Conservation (phyloP, 2,113 vertebrate species). For the Vanacampus margaritifer region DNA sequence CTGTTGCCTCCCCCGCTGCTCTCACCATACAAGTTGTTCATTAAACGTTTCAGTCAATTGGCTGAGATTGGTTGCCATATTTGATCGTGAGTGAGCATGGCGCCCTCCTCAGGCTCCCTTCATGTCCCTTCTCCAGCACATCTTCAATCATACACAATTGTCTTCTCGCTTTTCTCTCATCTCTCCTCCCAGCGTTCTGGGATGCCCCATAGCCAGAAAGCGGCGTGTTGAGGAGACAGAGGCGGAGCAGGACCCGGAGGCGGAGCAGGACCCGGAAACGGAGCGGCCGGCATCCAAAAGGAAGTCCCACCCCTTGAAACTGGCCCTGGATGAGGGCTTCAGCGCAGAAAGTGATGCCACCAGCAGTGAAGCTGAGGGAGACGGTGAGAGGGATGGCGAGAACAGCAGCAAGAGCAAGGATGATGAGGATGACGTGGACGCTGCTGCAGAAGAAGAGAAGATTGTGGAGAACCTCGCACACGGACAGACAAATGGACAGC, state of each 20-base stretch:
- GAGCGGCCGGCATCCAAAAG: constrained; percentile 82
- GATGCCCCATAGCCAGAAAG: constrained; percentile 92
- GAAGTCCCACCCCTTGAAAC: constrained; percentile 89
- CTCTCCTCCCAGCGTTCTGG: constrained; percentile 76
- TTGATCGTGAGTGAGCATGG: constrained; percentile 43
- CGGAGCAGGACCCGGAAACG: constrained; percentile 62
- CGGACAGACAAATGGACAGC: constrained; percentile 13
- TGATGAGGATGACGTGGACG: constrained; percentile 47
- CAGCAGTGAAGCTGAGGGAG: constrained; percentile 82
- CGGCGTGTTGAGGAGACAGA: constrained; percentile 84
- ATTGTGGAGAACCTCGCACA: background rate
- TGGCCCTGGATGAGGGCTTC: constrained; percentile 88
- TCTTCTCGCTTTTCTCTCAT: constrained; percentile 1
- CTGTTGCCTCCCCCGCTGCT: constrained; percentile 39
- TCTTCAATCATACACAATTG: constrained; percentile 8
- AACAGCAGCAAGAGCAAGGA: constrained; percentile 27
- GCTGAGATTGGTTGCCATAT: constrained; percentile 61
- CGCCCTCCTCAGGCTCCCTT: constrained; percentile 48
- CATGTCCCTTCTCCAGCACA: constrained; percentile 21
- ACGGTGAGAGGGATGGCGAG: constrained; percentile 44
- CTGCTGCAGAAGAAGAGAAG: constrained; percentile 15
- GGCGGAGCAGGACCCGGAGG: no score
- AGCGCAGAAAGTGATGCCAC: constrained; percentile 83
- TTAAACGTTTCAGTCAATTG: constrained; percentile 72
- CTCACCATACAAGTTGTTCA: constrained; percentile 62